Percentiles rank a stretch among this genome's conserved stretches.
These are phyloP conservation scores for Pterocles orientalis DNA, from an alignment of 2,113 vertebrate genomes.

Conservation along the genomic window DNA sequence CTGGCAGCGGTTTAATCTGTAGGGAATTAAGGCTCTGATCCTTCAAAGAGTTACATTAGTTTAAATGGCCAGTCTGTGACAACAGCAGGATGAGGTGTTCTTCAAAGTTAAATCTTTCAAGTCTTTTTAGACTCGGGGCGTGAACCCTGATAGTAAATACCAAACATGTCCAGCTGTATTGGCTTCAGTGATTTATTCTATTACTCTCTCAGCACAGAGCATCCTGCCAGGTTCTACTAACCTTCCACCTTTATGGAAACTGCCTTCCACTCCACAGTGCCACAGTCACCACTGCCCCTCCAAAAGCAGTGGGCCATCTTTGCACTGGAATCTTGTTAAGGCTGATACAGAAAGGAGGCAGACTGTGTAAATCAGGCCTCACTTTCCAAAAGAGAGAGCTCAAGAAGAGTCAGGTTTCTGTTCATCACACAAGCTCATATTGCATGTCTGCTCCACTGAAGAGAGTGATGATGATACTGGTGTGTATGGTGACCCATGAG, in stretches of 20 bases:
- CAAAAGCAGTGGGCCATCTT: not conserved
- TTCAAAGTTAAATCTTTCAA: not conserved
- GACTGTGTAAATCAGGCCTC: not conserved
- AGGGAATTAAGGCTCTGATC: not conserved
- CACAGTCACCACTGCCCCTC: not conserved
- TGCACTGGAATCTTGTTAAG: not conserved
- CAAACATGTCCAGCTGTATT: not conserved
- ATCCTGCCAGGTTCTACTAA: not conserved
- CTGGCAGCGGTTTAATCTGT: not conserved
- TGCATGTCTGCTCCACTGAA: not conserved
- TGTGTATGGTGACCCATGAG: rapidly evolving
- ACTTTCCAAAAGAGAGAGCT: not conserved
- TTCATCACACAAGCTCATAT: not conserved
- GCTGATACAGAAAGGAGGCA: not conserved
- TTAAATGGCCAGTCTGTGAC: not conserved
- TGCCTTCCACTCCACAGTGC: not conserved
- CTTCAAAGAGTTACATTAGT: not conserved
- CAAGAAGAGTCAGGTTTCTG: not conserved
- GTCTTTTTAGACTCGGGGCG: not conserved
- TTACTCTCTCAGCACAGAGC: not conserved
- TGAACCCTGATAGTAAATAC: not conserved
- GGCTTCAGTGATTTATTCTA: not conserved
- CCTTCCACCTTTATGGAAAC: not conserved
- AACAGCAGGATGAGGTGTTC: not conserved
- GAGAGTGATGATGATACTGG: not conserved